Evolutionary conservation across 2,113 vertebrate genomes (phyloP).

Genomic region (Nansenia antarctica): DNA sequence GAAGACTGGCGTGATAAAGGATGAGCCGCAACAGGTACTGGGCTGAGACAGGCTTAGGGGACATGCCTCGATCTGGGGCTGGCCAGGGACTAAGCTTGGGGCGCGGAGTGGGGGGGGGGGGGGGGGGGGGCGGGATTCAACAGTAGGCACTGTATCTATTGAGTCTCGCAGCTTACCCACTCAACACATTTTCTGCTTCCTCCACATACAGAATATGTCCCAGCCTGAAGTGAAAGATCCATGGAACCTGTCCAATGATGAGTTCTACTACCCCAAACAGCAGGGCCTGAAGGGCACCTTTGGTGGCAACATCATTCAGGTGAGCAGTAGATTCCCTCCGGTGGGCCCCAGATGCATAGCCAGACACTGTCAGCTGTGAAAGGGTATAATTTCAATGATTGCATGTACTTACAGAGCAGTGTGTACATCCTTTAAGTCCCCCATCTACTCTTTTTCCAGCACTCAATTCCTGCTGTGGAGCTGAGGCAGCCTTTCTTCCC

Average conservation of each 20-base stretch:
- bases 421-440: no score
- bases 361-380: neutral
- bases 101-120: no score
- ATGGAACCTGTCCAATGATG: conserved; percentile 99
- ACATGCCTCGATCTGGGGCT: neutral
- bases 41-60: neutral
- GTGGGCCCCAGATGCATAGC: neutral
- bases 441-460: conserved; percentile 68
- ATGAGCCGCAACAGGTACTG: conserved; percentile 93
- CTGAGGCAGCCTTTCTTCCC: conserved; percentile 97
- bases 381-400: neutral
- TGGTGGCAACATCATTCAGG: conserved; percentile 99
- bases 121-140: no score
- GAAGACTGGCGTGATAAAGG: conserved; percentile 97
- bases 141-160: no score
- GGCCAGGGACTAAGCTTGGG: no score
- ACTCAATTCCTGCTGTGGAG: conserved; percentile 95
- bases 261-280: conserved; percentile 98
- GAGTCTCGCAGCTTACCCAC: neutral
- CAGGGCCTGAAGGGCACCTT: conserved; percentile 96
- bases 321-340: conserved; percentile 37
- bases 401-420: neutral
- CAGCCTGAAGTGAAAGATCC: conserved; percentile 98
- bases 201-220: conserved; percentile 88
- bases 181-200: neutral